Percentiles rank a stretch among this genome's conserved stretches.
Evolutionary conservation across 1,140 invertebrate genomes (phyloP).

Genomic region (Sarcophaga bullata): DNA sequence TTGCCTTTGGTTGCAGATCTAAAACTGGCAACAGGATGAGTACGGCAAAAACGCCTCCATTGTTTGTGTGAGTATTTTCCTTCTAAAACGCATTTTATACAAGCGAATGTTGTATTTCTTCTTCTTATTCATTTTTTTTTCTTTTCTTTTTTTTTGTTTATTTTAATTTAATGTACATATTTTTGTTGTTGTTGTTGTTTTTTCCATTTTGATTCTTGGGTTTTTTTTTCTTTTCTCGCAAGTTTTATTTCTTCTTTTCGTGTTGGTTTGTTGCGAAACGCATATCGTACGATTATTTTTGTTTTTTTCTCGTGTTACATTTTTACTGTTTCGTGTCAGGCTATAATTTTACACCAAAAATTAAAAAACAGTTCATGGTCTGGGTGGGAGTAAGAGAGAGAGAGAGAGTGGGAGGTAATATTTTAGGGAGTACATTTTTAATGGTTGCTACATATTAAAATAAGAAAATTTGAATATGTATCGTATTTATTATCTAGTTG

Average conservation of each 20-base stretch:
- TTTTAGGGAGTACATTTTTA: too few relatives aligned
- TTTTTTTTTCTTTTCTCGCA: neutral
- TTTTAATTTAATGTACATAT: too few relatives aligned
- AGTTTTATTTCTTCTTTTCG: too few relatives aligned
- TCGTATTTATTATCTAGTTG: too few relatives aligned
- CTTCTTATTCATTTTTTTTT: neutral
- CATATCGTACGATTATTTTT: neutral
- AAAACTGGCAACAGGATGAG: too few relatives aligned
- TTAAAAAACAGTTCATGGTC: too few relatives aligned
- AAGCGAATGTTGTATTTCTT: neutral
- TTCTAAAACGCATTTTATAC: constrained; percentile 12
- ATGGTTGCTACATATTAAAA: too few relatives aligned
- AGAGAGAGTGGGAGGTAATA: too few relatives aligned
- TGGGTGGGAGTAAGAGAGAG: too few relatives aligned
- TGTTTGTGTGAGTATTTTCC: neutral
- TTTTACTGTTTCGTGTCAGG: neutral
- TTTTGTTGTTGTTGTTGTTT: neutral
- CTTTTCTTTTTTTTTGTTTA: neutral
- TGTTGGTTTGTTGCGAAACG: neutral
- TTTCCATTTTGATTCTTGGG: neutral
- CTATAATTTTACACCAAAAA: constrained; percentile 18
- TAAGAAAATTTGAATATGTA: too few relatives aligned
- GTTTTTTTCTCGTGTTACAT: neutral
- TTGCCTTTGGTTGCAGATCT: too few relatives aligned
- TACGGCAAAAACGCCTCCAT: too few relatives aligned